These are phyloP conservation scores for Macroramphosus scolopax DNA, from an alignment of 2,797 vertebrate species.

Conservation along the genomic window DNA sequence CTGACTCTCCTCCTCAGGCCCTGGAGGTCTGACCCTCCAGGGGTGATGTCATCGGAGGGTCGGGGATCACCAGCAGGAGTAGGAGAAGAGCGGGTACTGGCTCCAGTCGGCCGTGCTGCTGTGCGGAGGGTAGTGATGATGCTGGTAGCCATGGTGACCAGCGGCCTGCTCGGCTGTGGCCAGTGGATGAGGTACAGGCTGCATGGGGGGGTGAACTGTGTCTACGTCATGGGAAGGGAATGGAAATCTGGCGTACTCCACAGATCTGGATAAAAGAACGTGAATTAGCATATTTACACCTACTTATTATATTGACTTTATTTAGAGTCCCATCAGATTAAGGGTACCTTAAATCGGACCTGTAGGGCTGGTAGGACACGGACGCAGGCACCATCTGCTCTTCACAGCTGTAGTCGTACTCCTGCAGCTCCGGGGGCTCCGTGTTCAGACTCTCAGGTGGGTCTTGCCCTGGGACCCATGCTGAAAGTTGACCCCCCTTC, in stretches of 20 bases:
- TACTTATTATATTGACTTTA: no score
- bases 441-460: constrained; percentile 50
- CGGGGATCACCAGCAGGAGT: constrained; percentile 78
- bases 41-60: neutral
- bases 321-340: no score
- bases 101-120: constrained; percentile 78
- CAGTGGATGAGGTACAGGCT: constrained; percentile 47
- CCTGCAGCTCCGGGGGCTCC: constrained; percentile 60
- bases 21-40: neutral
- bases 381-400: constrained; percentile 78
- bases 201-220: constrained; percentile 17
- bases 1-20: neutral
- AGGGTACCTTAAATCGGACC: constrained; percentile 58
- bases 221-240: constrained; percentile 44
- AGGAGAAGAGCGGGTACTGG: constrained; percentile 83
- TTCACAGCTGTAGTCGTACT: constrained; percentile 63
- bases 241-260: constrained; percentile 54
- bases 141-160: constrained; percentile 50
- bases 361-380: constrained; percentile 64
- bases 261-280: constrained; percentile 53
- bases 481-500: constrained; percentile 56
- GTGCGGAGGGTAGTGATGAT: constrained; percentile 58
- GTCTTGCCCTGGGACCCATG: constrained; percentile 66
- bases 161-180: constrained; percentile 58
- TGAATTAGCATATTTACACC: no score